These are phyloP conservation scores for Stomorhina lunata DNA, from an alignment of 2,888 invertebrate genomes.

Conservation along the genomic window DNA sequence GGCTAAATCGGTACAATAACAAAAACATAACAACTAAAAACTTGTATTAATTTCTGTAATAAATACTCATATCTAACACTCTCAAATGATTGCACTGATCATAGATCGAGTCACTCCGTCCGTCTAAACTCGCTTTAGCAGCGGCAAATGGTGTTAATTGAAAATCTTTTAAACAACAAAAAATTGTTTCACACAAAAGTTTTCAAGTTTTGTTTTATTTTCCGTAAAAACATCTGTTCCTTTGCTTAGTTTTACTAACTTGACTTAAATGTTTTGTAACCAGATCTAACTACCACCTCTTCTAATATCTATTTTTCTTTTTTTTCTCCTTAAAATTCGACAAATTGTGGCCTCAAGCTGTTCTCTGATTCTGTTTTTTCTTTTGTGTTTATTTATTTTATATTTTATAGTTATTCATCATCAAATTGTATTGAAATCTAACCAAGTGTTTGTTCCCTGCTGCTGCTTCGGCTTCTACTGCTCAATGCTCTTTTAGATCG, in stretches of 20 bases:
- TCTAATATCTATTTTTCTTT: background rate
- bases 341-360: constrained; percentile 42
- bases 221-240: constrained; percentile 52
- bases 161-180: too few species aligned
- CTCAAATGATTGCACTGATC: constrained; percentile 38
- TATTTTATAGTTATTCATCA: constrained; percentile 53
- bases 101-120: too few species aligned
- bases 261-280: constrained; percentile 2
- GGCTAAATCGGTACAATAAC: constrained; percentile 26
- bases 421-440: constrained; percentile 54
- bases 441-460: too few species aligned
- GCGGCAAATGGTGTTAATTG: constrained; percentile 62
- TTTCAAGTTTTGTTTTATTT: too few species aligned
- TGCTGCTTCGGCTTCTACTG: too few species aligned
- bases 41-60: constrained; percentile 26
- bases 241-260: constrained; percentile 43
- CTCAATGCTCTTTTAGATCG: constrained; percentile 38
- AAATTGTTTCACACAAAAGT: too few species aligned
- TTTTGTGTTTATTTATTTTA: constrained; percentile 42
- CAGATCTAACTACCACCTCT: background rate
- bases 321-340: background rate
- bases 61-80: constrained; percentile 21
- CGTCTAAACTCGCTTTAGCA: too few species aligned
- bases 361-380: background rate
- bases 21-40: background rate